phyloP scores from a whole-genome alignment of 2,113 vertebrate genomes.

The Sclerurus mexicanus region DNA sequence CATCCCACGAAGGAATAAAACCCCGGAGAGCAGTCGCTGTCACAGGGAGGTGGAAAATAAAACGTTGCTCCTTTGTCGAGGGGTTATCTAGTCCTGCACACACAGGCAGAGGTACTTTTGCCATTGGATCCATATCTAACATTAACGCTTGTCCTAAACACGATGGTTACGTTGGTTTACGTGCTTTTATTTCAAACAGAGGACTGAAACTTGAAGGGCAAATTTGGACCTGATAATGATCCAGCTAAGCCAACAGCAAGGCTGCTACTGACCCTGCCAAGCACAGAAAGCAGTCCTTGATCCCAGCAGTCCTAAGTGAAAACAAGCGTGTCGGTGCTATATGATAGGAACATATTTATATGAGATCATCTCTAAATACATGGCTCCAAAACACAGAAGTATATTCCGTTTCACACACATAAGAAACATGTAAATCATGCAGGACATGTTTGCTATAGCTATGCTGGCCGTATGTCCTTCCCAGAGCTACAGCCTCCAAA shows the following conservation, averaged over 20 bases:
- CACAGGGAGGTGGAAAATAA: background rate
- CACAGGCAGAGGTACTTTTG: background rate
- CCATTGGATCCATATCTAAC: background rate
- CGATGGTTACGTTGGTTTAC: rapidly evolving
- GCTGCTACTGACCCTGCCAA: background rate
- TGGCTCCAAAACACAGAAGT: background rate
- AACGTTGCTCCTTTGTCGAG: background rate
- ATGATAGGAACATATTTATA: conserved; percentile 26
- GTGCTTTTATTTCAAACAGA: background rate
- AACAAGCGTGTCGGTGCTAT: conserved; percentile 28
- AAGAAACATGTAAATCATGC: conserved; percentile 10
- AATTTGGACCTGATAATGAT: background rate
- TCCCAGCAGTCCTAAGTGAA: background rate
- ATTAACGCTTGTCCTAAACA: background rate
- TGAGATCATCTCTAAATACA: conserved; percentile 55
- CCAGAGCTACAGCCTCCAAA: background rate
- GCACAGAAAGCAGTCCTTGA: background rate
- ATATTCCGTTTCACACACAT: conserved; percentile 48
- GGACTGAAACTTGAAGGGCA: background rate
- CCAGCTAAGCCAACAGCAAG: background rate
- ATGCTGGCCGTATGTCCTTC: background rate
- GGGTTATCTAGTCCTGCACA: background rate
- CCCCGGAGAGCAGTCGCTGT: rapidly evolving
- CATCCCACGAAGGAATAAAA: background rate
- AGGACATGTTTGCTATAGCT: background rate